phyloP scores from a whole-genome alignment of 2,113 vertebrate genomes.

The Pseudopipra pipra region DNA sequence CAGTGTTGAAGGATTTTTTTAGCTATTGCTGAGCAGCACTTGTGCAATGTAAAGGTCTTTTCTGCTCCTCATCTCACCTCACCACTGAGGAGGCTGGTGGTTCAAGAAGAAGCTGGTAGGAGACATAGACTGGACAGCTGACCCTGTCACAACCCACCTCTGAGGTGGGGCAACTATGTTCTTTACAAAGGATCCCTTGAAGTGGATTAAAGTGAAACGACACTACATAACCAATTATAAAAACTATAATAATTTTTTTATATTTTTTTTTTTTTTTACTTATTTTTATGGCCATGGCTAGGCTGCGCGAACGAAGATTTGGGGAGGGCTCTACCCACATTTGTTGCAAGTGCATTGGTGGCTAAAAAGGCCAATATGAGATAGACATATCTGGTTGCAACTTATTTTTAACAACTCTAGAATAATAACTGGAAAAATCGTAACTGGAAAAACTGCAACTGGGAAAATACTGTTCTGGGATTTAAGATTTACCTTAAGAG shows the following conservation, averaged over 20 bases:
- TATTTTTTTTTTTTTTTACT: not conserved
- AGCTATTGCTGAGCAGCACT: not conserved
- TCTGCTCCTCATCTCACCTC: not conserved
- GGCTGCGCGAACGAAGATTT: too few species aligned
- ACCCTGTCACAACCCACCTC: rapidly evolving
- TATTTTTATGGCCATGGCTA: not conserved
- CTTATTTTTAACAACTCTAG: not conserved
- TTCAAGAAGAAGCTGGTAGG: not conserved
- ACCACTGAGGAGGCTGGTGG: rapidly evolving
- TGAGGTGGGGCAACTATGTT: not conserved
- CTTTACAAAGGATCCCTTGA: not conserved
- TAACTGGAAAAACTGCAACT: not conserved
- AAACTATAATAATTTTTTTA: not conserved
- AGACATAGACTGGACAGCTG: not conserved
- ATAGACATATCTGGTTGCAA: too few species aligned
- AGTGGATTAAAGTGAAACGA: not conserved
- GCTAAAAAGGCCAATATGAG: too few species aligned
- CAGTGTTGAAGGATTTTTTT: not conserved
- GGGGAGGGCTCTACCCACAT: too few species aligned
- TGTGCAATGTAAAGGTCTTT: not conserved
- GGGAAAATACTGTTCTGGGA: not conserved
- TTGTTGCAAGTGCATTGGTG: too few species aligned
- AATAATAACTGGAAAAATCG: not conserved
- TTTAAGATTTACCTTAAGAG: not conserved
- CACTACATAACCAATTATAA: not conserved